These are phyloP conservation scores for Odontesthes bonariensis DNA, from an alignment of 2,113 vertebrate genomes.

Conservation along the genomic window DNA sequence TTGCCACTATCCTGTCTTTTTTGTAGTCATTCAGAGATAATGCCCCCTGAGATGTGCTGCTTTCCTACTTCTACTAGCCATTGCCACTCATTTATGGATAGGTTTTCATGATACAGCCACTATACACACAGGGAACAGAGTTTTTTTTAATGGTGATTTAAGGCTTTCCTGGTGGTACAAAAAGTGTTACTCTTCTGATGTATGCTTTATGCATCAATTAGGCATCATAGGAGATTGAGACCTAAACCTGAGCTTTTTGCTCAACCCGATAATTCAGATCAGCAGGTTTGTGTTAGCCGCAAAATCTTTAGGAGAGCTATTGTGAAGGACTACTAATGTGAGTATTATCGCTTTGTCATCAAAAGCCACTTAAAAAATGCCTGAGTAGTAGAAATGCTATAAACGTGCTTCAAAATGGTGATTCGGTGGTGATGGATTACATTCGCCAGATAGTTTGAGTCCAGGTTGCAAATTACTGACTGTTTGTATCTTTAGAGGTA, in stretches of 20 bases:
- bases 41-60: background rate
- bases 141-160: background rate
- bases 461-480: background rate
- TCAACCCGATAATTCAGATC: background rate
- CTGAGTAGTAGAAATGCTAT: background rate
- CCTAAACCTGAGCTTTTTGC: background rate
- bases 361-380: background rate
- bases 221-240: background rate
- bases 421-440: background rate
- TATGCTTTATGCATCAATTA: background rate
- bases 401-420: slow-evolving; percentile 7
- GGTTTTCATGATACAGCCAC: background rate
- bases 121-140: background rate
- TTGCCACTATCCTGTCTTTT: background rate
- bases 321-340: background rate
- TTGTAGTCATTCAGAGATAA: background rate
- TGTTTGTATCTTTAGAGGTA: slow-evolving; percentile 15
- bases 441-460: too few relatives aligned
- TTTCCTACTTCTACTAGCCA: background rate
- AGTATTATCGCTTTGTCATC: background rate
- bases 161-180: background rate
- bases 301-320: background rate
- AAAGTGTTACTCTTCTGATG: background rate
- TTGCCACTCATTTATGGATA: background rate
- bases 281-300: background rate